These are phyloP conservation scores for Heterochromis multidens DNA, from an alignment of 2,113 vertebrate species.

Conservation along the genomic window DNA sequence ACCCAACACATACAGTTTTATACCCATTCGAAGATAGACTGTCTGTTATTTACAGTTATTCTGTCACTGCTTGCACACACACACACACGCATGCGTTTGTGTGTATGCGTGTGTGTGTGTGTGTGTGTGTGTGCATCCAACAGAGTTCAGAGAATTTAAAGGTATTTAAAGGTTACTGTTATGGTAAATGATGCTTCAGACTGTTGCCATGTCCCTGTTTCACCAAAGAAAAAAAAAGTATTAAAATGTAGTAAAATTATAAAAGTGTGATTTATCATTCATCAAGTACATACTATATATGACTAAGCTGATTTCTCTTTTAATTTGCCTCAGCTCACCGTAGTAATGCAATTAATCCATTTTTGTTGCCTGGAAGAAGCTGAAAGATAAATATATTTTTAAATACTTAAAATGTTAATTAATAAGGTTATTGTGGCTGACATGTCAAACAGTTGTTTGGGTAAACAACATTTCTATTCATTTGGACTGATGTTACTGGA, in stretches of 20 bases:
- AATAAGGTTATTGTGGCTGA: not conserved
- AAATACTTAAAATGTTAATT: too few relatives aligned
- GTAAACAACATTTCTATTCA: too few relatives aligned
- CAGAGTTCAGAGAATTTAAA: not conserved
- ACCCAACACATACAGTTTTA: not conserved
- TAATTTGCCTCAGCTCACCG: not conserved
- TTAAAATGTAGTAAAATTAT: not conserved
- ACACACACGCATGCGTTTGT: too few relatives aligned
- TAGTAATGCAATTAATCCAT: not conserved
- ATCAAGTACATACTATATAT: not conserved
- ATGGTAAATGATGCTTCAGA: not conserved
- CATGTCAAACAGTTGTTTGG: not conserved
- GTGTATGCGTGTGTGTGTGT: fast-evolving
- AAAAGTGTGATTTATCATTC: not conserved
- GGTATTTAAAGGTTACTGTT: not conserved
- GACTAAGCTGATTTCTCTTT: not conserved
- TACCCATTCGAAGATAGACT: too few relatives aligned
- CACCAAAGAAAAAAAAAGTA: not conserved
- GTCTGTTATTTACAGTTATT: too few relatives aligned
- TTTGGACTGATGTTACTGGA: too few relatives aligned
- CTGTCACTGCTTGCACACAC: too few relatives aligned
- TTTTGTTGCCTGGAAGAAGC: not conserved
- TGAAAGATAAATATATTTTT: not conserved
- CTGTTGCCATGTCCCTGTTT: not conserved
- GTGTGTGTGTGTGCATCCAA: fast-evolving